phyloP scores from a whole-genome alignment of 2,888 invertebrate genomes.

The Abrostola triplasia region DNA sequence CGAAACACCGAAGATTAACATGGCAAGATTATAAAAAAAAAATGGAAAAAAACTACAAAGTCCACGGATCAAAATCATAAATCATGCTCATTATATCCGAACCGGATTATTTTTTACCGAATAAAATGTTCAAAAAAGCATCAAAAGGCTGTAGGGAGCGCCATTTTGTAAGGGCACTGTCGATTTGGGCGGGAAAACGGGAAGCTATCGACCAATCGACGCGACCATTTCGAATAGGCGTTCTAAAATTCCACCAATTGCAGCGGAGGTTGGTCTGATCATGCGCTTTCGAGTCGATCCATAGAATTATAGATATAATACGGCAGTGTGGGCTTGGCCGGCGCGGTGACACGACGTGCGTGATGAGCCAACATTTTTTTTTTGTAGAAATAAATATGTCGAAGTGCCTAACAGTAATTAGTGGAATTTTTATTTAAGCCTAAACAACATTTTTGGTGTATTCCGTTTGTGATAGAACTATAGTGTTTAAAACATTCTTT shows the following conservation, averaged over 20 bases:
- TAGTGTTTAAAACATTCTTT: slow-evolving; percentile 52
- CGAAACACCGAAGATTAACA: slow-evolving; percentile 84
- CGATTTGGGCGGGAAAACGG: slow-evolving; percentile 82
- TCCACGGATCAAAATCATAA: slow-evolving; percentile 85
- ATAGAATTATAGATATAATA: slow-evolving; percentile 85
- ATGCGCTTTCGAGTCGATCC: slow-evolving; percentile 86
- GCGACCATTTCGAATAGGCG: slow-evolving; percentile 75
- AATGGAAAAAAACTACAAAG: slow-evolving; percentile 70
- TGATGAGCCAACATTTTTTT: slow-evolving; percentile 66
- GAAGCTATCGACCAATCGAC: slow-evolving; percentile 73
- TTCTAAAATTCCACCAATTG: slow-evolving; percentile 75
- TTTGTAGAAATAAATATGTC: slow-evolving; percentile 71
- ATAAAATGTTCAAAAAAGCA: slow-evolving; percentile 87
- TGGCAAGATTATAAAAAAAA: slow-evolving; percentile 77
- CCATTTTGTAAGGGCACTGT: slow-evolving; percentile 85
- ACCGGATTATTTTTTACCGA: slow-evolving; percentile 88
- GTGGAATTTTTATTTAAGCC: slow-evolving; percentile 47
- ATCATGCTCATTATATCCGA: slow-evolving; percentile 88
- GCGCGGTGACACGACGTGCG: slow-evolving; percentile 75
- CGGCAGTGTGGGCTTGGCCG: slow-evolving; percentile 86
- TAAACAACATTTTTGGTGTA: slow-evolving; percentile 66
- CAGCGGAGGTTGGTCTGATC: slow-evolving; percentile 70
- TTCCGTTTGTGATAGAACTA: slow-evolving; percentile 66
- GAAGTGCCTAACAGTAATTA: slow-evolving; percentile 78
- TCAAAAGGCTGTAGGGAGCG: slow-evolving; percentile 86